These are phyloP conservation scores for Epsilonema sp. DNA, from an alignment of 2,888 invertebrate genomes.

Conservation along the genomic window DNA sequence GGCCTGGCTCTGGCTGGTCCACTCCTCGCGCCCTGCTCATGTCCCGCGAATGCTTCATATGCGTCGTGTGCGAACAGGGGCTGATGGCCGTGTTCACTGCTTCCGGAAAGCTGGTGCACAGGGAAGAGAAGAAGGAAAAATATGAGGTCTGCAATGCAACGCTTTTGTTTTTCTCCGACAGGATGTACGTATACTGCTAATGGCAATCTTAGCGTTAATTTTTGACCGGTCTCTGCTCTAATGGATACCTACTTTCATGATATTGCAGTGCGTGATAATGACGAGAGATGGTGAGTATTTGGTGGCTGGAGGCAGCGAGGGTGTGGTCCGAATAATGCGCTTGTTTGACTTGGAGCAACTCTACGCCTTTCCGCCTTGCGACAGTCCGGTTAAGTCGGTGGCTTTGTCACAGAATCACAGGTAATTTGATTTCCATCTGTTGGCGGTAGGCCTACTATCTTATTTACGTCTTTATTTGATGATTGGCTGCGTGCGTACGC, in stretches of 20 bases:
- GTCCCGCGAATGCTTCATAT: constrained; percentile 85
- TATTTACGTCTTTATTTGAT: too few species aligned
- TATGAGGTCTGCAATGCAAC: too few species aligned
- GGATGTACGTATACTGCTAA: too few species aligned
- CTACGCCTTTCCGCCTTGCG: constrained; percentile 92
- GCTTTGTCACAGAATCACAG: constrained; percentile 96
- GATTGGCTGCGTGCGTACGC: too few species aligned
- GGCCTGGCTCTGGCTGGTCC: constrained; percentile 40
- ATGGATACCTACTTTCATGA: too few species aligned
- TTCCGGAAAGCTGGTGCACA: too few species aligned
- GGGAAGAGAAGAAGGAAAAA: too few species aligned
- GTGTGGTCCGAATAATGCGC: constrained; percentile 93
- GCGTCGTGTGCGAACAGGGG: constrained; percentile 51
- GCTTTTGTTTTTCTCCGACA: too few species aligned
- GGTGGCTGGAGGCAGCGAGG: constrained; percentile 87
- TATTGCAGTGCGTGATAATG: constrained; percentile 33
- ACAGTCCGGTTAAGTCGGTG: constrained; percentile 45
- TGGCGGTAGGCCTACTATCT: too few species aligned
- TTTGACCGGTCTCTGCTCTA: too few species aligned
- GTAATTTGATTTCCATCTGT: constrained; percentile 50
- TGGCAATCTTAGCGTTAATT: not conserved
- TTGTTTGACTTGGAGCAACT: constrained; percentile 87
- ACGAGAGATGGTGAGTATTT: constrained; percentile 96
- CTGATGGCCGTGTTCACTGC: constrained; percentile 18
- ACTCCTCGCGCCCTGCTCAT: constrained; percentile 31